Percentiles rank a stretch among this genome's conserved stretches.
phyloP scores from a whole-genome alignment of 1,140 invertebrate genomes.

The Nasonia giraulti region DNA sequence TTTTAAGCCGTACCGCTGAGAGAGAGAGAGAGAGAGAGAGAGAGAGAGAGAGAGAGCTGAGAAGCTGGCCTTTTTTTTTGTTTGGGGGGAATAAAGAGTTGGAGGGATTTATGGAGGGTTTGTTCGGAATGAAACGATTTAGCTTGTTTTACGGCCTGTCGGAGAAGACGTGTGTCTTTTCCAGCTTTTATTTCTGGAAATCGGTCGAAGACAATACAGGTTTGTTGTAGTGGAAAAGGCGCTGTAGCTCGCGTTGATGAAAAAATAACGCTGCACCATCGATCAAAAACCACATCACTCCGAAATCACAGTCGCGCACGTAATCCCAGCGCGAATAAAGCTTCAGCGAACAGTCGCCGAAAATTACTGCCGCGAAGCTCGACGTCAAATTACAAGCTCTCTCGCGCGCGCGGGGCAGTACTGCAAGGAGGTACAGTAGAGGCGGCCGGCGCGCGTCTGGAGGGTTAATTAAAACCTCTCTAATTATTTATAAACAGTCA shows the following conservation, averaged over 20 bases:
- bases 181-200: not conserved
- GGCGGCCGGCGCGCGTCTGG: conserved; percentile 60
- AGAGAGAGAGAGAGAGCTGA: no score
- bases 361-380: no score
- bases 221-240: no score
- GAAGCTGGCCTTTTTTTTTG: no score
- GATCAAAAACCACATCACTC: no score
- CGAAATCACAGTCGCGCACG: not conserved
- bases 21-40: no score
- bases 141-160: not conserved
- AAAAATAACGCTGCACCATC: no score
- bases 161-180: not conserved
- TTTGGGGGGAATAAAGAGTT: no score
- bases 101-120: not conserved
- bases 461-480: conserved; percentile 74
- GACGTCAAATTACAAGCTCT: not conserved
- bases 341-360: not conserved
- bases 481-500: conserved; percentile 75
- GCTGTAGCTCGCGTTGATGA: no score
- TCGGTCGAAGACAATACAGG: not conserved
- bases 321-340: not conserved
- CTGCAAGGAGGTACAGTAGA: conserved; percentile 21
- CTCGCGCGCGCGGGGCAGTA: not conserved
- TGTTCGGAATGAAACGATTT: conserved; percentile 4
- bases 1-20: not conserved